Evolutionary conservation across 1,140 invertebrate genomes (phyloP).

Genomic region (Stenopsyche tienmushanensis): DNA sequence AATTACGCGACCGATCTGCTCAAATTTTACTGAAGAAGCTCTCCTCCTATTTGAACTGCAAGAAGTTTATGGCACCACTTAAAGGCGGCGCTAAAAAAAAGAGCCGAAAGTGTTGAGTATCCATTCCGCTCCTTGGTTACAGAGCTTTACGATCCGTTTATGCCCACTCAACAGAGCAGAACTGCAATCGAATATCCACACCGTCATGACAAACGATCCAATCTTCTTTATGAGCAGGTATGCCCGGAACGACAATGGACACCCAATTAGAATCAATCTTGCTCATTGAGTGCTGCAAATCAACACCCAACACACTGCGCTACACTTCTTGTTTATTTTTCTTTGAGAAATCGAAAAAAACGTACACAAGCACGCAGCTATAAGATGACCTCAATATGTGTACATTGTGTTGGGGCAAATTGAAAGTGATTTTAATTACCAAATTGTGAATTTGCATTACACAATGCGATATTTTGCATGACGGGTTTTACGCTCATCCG

Average conservation of each 20-base stretch:
- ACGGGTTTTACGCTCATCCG: background rate
- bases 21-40: conserved; percentile 19
- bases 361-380: no score
- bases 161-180: conserved; percentile 20
- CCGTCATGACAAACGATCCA: conserved; percentile 7
- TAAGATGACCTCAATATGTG: no score
- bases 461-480: no score
- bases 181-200: conserved; percentile 20
- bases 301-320: no score
- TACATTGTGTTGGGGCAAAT: no score
- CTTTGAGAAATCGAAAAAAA: no score
- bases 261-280: no score
- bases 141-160: conserved; percentile 26
- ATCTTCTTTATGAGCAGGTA: background rate
- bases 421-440: no score
- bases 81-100: conserved; percentile 12
- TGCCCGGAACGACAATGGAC: background rate
- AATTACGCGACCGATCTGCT: background rate
- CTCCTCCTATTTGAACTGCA: conserved; percentile 23
- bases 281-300: no score
- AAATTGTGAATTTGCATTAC: no score
- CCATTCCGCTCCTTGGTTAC: background rate
- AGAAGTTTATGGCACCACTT: conserved; percentile 18
- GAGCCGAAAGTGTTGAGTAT: conserved; percentile 2
- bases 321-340: no score